Evolutionary conservation across 2,888 invertebrate genomes (phyloP).

Genomic region (Troglohyphantes excavatus): DNA sequence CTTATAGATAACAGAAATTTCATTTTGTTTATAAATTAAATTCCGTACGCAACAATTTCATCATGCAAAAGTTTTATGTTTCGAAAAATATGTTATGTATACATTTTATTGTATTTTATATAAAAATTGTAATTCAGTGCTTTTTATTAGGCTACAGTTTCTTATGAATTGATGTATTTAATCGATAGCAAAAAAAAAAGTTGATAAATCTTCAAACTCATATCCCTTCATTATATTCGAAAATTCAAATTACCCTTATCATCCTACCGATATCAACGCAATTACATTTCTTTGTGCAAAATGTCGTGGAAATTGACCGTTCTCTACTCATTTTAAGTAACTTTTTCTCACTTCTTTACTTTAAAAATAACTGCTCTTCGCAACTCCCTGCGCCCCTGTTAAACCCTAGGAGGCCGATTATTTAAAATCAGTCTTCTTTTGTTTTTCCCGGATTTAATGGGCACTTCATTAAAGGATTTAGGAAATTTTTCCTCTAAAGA

Average conservation of each 20-base stretch:
- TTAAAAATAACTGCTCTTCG: conserved; percentile 36
- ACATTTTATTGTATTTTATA: no score
- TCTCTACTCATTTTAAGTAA: neutral
- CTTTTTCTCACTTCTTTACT: conserved; percentile 23
- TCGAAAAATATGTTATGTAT: no score
- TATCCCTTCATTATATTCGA: conserved; percentile 1
- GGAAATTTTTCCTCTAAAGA: conserved; percentile 47
- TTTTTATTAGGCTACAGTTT: no score
- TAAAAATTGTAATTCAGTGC: no score
- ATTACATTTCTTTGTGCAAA: conserved; percentile 53
- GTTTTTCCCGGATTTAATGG: conserved; percentile 58
- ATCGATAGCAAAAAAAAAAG: no score
- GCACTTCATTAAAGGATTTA: conserved; percentile 66
- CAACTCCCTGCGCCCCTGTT: conserved; percentile 38
- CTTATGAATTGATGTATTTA: no score
- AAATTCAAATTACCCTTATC: conserved; percentile 43
- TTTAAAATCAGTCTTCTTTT: conserved; percentile 65
- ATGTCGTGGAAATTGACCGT: conserved; percentile 18
- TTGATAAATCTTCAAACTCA: neutral
- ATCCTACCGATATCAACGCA: conserved; percentile 32
- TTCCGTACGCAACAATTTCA: no score
- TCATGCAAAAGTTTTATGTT: no score
- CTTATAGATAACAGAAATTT: no score
- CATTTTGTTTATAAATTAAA: no score
- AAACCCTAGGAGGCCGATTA: conserved; percentile 64